Percentiles rank a stretch among this genome's conserved stretches.
Conservation (phyloP, 1,140 invertebrate genomes). For the Drosophila subobscura region DNA sequence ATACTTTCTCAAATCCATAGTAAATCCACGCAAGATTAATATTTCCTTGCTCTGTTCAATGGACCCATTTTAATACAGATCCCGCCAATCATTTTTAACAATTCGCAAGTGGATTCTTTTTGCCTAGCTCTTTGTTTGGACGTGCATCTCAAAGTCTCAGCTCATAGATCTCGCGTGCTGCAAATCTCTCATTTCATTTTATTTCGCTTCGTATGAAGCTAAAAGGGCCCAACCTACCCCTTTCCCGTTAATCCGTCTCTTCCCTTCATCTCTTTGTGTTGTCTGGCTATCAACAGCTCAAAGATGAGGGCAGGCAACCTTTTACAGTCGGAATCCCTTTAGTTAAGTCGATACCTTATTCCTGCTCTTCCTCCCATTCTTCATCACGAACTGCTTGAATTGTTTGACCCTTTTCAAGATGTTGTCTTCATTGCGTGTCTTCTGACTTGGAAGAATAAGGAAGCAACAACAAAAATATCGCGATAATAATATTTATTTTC, state of each 20-base stretch:
- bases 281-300: constrained; percentile 63
- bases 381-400: constrained; percentile 53
- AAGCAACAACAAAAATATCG: constrained; percentile 59
- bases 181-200: constrained; percentile 69
- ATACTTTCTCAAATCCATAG: not conserved
- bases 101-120: constrained; percentile 33
- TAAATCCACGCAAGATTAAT: constrained; percentile 1
- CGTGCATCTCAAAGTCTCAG: constrained; percentile 55
- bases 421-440: constrained; percentile 79
- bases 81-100: constrained; percentile 22
- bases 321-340: constrained; percentile 50
- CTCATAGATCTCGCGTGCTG: constrained; percentile 77
- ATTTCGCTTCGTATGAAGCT: constrained; percentile 63
- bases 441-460: constrained; percentile 56
- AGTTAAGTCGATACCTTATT: constrained; percentile 39
- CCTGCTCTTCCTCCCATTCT: not conserved
- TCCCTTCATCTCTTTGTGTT: constrained; percentile 25
- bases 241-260: not conserved
- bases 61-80: constrained; percentile 10
- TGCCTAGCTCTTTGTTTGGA: not conserved
- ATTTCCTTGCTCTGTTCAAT: constrained; percentile 1
- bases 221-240: constrained; percentile 42
- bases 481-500: constrained; percentile 78
- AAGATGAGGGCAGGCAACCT: constrained; percentile 49
- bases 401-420: constrained; percentile 81